These are phyloP conservation scores for Trachurus trachurus DNA, from an alignment of 2,797 vertebrate species.

Conservation along the genomic window DNA sequence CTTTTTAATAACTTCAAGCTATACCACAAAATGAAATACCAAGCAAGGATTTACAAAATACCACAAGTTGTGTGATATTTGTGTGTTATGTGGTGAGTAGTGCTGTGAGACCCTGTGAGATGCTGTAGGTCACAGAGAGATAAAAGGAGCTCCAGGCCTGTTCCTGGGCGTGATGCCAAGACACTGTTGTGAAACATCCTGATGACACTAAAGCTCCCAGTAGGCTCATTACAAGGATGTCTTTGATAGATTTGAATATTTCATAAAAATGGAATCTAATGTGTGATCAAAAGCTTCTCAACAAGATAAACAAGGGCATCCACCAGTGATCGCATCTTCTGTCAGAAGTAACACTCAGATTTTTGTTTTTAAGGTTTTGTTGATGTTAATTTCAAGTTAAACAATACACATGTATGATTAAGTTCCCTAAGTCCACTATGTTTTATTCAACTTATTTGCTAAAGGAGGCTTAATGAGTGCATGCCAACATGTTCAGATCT, in stretches of 20 bases:
- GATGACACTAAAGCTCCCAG: constrained; percentile 49
- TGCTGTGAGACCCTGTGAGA: constrained; percentile 49
- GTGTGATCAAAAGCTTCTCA: constrained; percentile 18
- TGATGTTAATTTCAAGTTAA: background rate
- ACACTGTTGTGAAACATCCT: constrained; percentile 62
- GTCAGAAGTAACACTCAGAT: background rate
- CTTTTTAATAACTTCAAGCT: background rate
- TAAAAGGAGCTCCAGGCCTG: constrained; percentile 62
- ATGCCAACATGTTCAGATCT: constrained; percentile 64
- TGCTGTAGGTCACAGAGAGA: constrained; percentile 54
- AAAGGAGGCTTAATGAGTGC: constrained; percentile 1
- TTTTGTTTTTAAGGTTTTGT: background rate
- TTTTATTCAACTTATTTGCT: constrained; percentile 1
- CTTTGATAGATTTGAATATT: constrained; percentile 52
- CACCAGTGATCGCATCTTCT: background rate
- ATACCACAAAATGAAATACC: constrained; percentile 16
- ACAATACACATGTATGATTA: background rate
- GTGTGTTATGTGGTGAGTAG: constrained; percentile 17
- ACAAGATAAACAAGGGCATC: constrained; percentile 18
- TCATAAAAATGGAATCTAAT: constrained; percentile 31
- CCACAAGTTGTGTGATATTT: constrained; percentile 30
- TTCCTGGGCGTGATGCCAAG: constrained; percentile 58
- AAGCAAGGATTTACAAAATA: constrained; percentile 32
- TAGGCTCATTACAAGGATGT: constrained; percentile 34
- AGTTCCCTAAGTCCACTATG: background rate